Evolutionary conservation across 2,113 vertebrate genomes (phyloP).

Genomic region (Mohoua ochrocephala): DNA sequence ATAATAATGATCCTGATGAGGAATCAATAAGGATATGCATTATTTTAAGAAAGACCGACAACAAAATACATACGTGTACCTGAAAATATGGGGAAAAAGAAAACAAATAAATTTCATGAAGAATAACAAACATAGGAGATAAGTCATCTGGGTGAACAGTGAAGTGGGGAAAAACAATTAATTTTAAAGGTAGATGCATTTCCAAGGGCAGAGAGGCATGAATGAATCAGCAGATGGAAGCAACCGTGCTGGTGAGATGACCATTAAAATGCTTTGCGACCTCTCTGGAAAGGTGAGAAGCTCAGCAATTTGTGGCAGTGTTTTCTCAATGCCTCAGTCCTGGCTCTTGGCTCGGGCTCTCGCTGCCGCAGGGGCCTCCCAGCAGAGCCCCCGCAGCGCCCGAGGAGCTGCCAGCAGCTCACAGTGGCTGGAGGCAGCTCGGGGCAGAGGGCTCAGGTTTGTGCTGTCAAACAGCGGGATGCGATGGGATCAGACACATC

Average conservation of each 20-base stretch:
- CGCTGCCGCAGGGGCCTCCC: rapidly evolving
- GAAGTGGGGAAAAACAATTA: neutral
- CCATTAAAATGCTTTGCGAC: neutral
- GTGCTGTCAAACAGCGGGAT: neutral
- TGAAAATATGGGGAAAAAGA: neutral
- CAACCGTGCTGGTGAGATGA: rapidly evolving
- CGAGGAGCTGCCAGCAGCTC: neutral
- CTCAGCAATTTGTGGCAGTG: neutral
- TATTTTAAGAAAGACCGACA: neutral
- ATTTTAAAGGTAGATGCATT: neutral
- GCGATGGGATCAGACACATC: neutral
- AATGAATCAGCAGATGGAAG: neutral
- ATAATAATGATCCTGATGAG: neutral
- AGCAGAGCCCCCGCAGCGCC: rapidly evolving
- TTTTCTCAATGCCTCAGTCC: neutral
- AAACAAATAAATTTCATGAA: neutral
- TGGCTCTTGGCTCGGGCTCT: rapidly evolving
- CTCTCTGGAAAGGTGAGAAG: neutral
- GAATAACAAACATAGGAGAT: neutral
- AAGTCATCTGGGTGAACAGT: neutral
- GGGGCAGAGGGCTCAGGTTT: neutral
- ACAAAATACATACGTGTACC: neutral
- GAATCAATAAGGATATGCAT: neutral
- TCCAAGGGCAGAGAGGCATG: neutral
- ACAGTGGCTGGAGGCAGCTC: rapidly evolving